A percentile compares a stretch with the other conserved stretches of the same genome.
These are phyloP conservation scores for Alethe diademata DNA, from an alignment of 2,113 vertebrate genomes.

Conservation along the genomic window DNA sequence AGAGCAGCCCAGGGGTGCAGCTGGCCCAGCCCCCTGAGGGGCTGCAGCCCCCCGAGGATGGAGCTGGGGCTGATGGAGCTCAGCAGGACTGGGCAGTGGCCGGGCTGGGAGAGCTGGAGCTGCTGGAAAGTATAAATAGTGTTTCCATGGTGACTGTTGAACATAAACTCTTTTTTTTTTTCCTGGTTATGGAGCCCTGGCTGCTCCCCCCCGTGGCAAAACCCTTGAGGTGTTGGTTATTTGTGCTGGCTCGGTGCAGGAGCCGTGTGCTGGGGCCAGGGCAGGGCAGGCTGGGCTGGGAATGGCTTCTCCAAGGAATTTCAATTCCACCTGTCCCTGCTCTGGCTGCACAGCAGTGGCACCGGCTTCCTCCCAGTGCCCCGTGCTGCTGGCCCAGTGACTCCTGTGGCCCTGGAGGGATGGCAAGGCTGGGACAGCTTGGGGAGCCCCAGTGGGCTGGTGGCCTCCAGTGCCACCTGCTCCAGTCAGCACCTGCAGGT, in stretches of 20 bases:
- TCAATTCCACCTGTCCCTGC: neutral
- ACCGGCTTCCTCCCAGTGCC: fast-evolving
- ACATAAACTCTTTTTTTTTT: neutral
- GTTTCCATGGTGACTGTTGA: slow-evolving; percentile 17
- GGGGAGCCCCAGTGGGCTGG: neutral
- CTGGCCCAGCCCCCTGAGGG: neutral
- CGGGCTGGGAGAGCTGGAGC: neutral
- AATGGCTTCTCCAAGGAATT: fast-evolving
- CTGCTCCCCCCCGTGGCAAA: slow-evolving; percentile 58
- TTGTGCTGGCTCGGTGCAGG: fast-evolving
- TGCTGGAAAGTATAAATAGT: neutral
- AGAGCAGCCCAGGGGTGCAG: fast-evolving
- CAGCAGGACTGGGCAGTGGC: fast-evolving
- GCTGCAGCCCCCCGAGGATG: fast-evolving
- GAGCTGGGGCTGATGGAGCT: fast-evolving
- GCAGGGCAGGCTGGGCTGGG: too few species aligned
- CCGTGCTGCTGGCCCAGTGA: neutral
- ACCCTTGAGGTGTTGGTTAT: neutral
- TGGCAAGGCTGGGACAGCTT: fast-evolving
- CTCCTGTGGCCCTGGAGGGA: fast-evolving
- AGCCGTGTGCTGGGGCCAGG: fast-evolving
- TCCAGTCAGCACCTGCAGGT: neutral
- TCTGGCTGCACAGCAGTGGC: fast-evolving
- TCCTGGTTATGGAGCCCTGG: neutral
- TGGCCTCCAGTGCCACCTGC: neutral